phyloP scores from a whole-genome alignment of 2,113 vertebrate species.

The Parus major region DNA sequence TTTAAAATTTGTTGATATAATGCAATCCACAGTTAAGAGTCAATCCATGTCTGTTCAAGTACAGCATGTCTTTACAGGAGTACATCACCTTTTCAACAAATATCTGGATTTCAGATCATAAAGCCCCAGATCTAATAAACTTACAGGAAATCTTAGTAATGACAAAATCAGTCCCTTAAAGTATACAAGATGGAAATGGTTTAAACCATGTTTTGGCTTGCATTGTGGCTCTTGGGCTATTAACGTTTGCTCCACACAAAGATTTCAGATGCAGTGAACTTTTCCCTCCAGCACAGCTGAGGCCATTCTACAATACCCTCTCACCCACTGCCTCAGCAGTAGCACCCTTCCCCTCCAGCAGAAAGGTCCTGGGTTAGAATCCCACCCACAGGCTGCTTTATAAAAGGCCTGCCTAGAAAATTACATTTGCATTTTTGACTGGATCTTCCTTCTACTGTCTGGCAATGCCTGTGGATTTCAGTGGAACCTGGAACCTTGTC shows the following conservation, averaged over 20 bases:
- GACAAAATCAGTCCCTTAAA: neutral
- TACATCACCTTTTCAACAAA: neutral
- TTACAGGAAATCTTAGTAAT: neutral
- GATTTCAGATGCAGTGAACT: conserved; percentile 54
- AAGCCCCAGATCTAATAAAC: neutral
- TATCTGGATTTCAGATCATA: neutral
- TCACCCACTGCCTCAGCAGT: neutral
- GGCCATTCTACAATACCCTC: neutral
- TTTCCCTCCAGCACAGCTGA: conserved; percentile 4
- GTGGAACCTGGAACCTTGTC: conserved; percentile 85
- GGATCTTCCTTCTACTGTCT: neutral
- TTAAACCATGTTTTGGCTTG: neutral
- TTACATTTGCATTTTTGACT: neutral
- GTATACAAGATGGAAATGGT: neutral
- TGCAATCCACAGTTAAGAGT: neutral
- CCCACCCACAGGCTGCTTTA: neutral
- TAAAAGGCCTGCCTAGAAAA: neutral
- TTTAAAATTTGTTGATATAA: neutral
- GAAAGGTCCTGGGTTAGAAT: neutral
- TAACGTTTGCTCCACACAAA: conserved; percentile 49
- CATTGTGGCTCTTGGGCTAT: neutral
- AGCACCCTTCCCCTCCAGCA: neutral
- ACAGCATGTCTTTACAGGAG: neutral
- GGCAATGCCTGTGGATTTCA: conserved; percentile 80
- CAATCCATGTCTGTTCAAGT: neutral